phyloP scores from a whole-genome alignment of 2,797 vertebrate species.

The Acropternis orthonyx region DNA sequence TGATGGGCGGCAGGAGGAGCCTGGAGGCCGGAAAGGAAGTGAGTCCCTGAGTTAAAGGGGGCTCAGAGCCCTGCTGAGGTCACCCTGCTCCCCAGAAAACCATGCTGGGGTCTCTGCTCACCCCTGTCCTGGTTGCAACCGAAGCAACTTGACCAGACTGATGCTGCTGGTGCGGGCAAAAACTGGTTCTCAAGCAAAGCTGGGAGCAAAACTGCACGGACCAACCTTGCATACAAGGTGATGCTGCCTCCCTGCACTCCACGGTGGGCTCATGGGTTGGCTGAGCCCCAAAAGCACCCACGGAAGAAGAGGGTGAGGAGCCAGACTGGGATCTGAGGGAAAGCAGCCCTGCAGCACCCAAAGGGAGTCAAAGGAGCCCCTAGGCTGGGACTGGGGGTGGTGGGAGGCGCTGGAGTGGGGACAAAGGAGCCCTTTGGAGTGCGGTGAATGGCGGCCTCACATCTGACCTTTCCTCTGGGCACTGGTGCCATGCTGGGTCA shows the following conservation, averaged over 20 bases:
- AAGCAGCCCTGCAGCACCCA: neutral
- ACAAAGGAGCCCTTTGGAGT: conserved; percentile 52
- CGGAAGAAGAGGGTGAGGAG: fast-evolving
- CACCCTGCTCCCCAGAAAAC: neutral
- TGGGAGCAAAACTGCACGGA: neutral
- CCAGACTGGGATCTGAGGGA: neutral
- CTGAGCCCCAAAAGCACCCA: neutral
- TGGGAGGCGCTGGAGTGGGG: fast-evolving
- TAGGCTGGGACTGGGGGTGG: neutral
- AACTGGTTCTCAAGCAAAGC: neutral
- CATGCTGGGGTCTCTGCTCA: fast-evolving
- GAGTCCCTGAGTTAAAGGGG: neutral
- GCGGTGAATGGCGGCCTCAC: conserved; percentile 14
- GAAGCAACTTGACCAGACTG: neutral
- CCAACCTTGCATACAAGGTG: fast-evolving
- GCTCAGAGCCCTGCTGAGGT: neutral
- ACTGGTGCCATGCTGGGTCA: neutral
- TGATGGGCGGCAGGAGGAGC: neutral
- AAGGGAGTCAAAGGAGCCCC: neutral
- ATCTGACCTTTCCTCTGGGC: conserved; percentile 55
- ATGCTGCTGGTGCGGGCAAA: fast-evolving
- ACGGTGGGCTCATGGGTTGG: fast-evolving
- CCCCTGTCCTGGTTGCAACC: no score
- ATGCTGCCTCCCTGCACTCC: neutral
- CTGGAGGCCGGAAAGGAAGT: neutral